Conservation (phyloP, 2,888 invertebrate species). For the Spodoptera picta region DNA sequence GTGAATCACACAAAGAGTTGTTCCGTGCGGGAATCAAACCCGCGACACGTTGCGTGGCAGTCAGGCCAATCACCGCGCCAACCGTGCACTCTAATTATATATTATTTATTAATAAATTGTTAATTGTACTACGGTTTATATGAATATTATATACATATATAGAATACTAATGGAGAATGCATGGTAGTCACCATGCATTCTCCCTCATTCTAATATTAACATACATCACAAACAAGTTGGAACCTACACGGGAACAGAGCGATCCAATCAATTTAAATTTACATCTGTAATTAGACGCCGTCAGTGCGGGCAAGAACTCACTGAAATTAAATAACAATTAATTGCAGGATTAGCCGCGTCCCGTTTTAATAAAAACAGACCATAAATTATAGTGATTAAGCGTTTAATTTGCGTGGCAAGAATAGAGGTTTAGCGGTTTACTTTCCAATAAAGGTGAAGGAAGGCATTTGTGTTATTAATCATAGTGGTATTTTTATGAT, state of each 20-base stretch:
- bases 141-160: too few species aligned
- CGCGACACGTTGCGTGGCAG: too few species aligned
- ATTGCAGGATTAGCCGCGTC: slow-evolving; percentile 25
- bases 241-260: slow-evolving; percentile 5
- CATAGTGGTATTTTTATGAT: too few species aligned
- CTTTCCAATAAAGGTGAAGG: background rate
- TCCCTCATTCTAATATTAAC: background rate
- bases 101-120: too few species aligned
- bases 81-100: too few species aligned
- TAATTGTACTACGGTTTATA: too few species aligned
- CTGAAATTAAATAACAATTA: slow-evolving; percentile 48
- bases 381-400: slow-evolving; percentile 33
- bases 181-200: too few species aligned
- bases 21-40: too few species aligned
- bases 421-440: slow-evolving; percentile 12
- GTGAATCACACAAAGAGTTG: too few species aligned
- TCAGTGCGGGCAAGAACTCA: background rate
- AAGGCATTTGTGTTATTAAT: background rate
- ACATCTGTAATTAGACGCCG: slow-evolving; percentile 35
- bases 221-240: slow-evolving; percentile 7
- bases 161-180: too few species aligned
- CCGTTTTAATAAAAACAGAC: slow-evolving; percentile 38
- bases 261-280: slow-evolving; percentile 45
- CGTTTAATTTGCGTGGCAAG: slow-evolving; percentile 2
- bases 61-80: too few species aligned